Evolutionary conservation across 2,797 vertebrate species (phyloP).

Genomic region (Propithecus deckenii): DNA sequence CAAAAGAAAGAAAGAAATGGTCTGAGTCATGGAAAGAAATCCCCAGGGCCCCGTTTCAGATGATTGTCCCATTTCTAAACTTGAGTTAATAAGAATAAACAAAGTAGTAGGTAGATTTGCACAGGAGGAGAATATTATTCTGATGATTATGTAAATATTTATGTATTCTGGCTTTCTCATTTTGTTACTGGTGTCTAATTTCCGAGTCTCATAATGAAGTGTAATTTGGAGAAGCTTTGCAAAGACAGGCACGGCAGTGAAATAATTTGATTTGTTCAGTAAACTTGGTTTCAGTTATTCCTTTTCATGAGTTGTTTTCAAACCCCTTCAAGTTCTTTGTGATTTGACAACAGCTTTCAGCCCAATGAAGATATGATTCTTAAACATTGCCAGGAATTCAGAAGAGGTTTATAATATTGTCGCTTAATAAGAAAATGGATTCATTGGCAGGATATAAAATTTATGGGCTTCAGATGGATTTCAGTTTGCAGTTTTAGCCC

Average conservation of each 20-base stretch:
- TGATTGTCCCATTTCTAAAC: conserved; percentile 51
- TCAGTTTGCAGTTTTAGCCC: conserved; percentile 61
- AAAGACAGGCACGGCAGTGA: conserved; percentile 34
- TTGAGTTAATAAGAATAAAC: conserved; percentile 66
- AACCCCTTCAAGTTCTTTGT: conserved; percentile 39
- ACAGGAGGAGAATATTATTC: conserved; percentile 48
- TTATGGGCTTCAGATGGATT: conserved; percentile 72
- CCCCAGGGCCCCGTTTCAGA: conserved; percentile 23
- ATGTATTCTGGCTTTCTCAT: conserved; percentile 58
- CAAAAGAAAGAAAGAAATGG: not conserved
- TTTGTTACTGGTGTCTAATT: conserved; percentile 72
- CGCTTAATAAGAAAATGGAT: conserved; percentile 65
- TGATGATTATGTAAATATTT: conserved; percentile 72
- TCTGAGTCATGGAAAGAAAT: not conserved
- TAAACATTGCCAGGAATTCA: conserved; percentile 39
- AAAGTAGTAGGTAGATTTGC: conserved; percentile 61
- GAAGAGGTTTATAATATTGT: conserved; percentile 62
- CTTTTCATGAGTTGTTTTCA: conserved; percentile 51
- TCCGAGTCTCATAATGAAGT: conserved; percentile 64
- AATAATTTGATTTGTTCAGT: conserved; percentile 58
- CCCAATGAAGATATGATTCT: conserved; percentile 40
- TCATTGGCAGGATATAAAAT: conserved; percentile 59
- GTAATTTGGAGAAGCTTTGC: conserved; percentile 68
- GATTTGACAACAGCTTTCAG: conserved; percentile 60
- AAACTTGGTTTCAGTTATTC: conserved; percentile 52